Evolutionary conservation across 2,797 vertebrate species (phyloP).

Genomic region (Agapornis canus): DNA sequence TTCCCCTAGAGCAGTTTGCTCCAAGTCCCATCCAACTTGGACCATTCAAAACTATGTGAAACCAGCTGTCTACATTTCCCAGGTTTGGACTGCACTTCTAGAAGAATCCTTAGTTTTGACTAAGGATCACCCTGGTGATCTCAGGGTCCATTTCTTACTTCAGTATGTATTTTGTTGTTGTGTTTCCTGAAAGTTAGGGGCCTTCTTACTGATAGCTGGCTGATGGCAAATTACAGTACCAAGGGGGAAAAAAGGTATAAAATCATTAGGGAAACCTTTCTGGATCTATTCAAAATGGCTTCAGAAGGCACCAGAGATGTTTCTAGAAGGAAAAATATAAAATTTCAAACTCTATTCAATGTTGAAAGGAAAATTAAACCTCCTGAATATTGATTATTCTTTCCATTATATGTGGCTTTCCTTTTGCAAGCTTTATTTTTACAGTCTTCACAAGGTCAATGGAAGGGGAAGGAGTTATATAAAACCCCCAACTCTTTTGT

Average conservation of each 20-base stretch:
- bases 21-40: background rate
- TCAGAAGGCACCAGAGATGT: too few species aligned
- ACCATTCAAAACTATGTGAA: background rate
- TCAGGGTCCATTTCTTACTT: background rate
- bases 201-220: background rate
- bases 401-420: background rate
- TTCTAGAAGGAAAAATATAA: background rate
- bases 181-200: background rate
- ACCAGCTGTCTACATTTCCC: background rate
- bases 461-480: background rate
- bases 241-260: background rate
- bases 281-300: too few species aligned
- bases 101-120: background rate
- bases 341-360: background rate
- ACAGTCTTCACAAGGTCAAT: background rate
- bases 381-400: background rate
- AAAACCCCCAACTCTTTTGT: background rate
- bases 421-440: background rate
- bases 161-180: background rate
- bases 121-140: background rate
- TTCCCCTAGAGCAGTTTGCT: background rate
- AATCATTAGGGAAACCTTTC: background rate
- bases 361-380: background rate
- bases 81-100: background rate
- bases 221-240: background rate